Evolutionary conservation across 2,113 vertebrate genomes (phyloP).

Genomic region (Nycticryphes semicollaris): DNA sequence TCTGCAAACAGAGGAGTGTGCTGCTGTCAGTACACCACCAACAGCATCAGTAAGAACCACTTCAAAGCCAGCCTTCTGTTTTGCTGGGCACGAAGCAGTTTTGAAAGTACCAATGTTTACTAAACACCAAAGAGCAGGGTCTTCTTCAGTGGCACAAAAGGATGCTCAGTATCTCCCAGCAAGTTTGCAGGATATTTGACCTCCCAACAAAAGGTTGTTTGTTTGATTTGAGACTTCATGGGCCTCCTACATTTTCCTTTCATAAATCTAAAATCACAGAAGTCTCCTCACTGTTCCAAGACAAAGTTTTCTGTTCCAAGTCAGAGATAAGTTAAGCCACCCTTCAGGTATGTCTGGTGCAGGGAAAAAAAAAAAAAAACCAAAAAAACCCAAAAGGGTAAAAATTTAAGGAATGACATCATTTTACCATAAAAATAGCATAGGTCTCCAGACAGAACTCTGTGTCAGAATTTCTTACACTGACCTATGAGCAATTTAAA

Average conservation of each 20-base stretch:
- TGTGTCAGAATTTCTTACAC: not conserved
- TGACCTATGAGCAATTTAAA: not conserved
- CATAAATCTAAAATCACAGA: not conserved
- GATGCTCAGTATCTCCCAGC: not conserved
- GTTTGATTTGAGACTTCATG: not conserved
- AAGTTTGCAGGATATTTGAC: not conserved
- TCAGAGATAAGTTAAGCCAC: not conserved
- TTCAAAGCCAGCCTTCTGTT: not conserved
- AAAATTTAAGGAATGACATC: not conserved
- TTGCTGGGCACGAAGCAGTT: not conserved
- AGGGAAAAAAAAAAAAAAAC: not conserved
- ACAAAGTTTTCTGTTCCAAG: not conserved
- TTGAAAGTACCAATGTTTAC: not conserved
- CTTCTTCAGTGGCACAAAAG: not conserved
- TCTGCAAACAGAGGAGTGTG: not conserved
- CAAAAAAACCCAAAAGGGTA: not conserved
- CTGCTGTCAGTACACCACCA: not conserved
- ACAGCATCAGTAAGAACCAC: not conserved
- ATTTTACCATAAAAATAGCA: not conserved
- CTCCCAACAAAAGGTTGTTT: not conserved
- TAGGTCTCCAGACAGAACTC: not conserved
- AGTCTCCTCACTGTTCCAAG: not conserved
- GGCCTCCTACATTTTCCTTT: not conserved
- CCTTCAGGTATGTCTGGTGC: not conserved
- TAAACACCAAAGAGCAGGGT: not conserved